These are phyloP conservation scores for Colostygia pectinataria DNA, from an alignment of 2,888 invertebrate species.

Conservation along the genomic window DNA sequence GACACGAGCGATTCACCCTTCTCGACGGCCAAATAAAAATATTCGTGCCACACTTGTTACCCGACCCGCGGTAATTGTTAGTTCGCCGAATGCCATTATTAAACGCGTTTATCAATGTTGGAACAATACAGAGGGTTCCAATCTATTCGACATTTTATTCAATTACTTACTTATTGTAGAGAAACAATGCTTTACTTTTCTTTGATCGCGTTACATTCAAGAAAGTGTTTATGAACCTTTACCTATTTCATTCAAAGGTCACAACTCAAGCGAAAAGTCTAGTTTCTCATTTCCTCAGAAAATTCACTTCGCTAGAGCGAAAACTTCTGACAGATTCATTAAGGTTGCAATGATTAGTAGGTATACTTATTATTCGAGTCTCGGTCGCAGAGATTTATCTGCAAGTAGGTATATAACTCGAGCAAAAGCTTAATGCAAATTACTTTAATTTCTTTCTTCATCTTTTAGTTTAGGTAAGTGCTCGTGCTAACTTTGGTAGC, in stretches of 20 bases:
- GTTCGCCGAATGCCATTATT: slow-evolving; percentile 13
- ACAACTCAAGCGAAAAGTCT: not conserved
- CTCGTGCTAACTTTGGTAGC: slow-evolving; percentile 6
- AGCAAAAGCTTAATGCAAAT: slow-evolving; percentile 22
- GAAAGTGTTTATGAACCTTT: not conserved
- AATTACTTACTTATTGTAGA: not conserved
- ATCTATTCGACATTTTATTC: not conserved
- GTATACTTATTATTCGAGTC: not conserved
- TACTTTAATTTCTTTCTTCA: slow-evolving; percentile 21
- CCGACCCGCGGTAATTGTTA: slow-evolving; percentile 15
- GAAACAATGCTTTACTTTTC: slow-evolving; percentile 1
- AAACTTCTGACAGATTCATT: slow-evolving; percentile 11
- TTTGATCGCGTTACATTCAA: not conserved
- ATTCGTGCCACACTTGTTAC: slow-evolving; percentile 15
- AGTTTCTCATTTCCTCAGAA: not conserved
- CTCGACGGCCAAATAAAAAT: slow-evolving; percentile 30
- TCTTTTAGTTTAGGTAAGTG: slow-evolving; percentile 8
- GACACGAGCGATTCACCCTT: slow-evolving; percentile 33
- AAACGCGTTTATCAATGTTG: slow-evolving; percentile 18
- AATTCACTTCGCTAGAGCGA: not conserved
- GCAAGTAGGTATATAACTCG: slow-evolving; percentile 1
- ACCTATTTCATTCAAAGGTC: not conserved
- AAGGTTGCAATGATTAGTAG: slow-evolving; percentile 7
- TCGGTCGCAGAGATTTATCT: slow-evolving; percentile 1
- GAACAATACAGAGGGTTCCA: slow-evolving; percentile 11